A percentile compares a stretch with the other conserved stretches of the same genome.
Conservation (phyloP, 2,113 vertebrate species). For the Melanerpes formicivorus region DNA sequence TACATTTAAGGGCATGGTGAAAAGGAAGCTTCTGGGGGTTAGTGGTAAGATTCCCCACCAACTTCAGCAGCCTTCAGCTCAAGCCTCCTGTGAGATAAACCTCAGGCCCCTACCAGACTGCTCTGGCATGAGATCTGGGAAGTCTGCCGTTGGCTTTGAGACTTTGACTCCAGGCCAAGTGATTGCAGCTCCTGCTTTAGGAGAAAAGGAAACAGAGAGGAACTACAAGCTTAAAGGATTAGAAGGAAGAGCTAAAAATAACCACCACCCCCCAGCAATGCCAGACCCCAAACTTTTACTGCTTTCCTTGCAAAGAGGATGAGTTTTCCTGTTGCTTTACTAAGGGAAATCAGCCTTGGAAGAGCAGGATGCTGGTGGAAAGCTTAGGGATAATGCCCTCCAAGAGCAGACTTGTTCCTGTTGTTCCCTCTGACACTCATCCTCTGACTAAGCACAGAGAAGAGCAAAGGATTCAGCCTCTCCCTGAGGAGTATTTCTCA, state of each 20-base stretch:
- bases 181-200: slow-evolving; percentile 45
- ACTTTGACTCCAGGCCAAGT: slow-evolving; percentile 28
- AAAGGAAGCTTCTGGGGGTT: not conserved
- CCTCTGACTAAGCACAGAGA: not conserved
- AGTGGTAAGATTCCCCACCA: not conserved
- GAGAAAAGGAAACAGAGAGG: slow-evolving; percentile 61
- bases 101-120: not conserved
- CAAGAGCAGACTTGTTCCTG: not conserved
- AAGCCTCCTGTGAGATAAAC: slow-evolving; percentile 15
- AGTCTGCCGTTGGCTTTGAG: slow-evolving; percentile 46
- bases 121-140: slow-evolving; percentile 35
- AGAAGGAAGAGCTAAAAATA: slow-evolving; percentile 67
- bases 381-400: not conserved
- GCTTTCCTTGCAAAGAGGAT: slow-evolving; percentile 22
- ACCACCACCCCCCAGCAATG: not conserved
- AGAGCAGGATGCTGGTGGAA: not conserved
- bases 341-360: not conserved
- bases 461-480: not conserved
- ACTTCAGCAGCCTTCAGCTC: not conserved
- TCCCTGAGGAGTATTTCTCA: not conserved
- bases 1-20: not conserved
- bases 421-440: not conserved
- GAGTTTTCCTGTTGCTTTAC: slow-evolving; percentile 42
- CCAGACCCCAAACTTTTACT: slow-evolving; percentile 48
- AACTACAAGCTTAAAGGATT: slow-evolving; percentile 51